These are phyloP conservation scores for Bugula neritina DNA, from an alignment of 2,888 invertebrate species.

Conservation along the genomic window DNA sequence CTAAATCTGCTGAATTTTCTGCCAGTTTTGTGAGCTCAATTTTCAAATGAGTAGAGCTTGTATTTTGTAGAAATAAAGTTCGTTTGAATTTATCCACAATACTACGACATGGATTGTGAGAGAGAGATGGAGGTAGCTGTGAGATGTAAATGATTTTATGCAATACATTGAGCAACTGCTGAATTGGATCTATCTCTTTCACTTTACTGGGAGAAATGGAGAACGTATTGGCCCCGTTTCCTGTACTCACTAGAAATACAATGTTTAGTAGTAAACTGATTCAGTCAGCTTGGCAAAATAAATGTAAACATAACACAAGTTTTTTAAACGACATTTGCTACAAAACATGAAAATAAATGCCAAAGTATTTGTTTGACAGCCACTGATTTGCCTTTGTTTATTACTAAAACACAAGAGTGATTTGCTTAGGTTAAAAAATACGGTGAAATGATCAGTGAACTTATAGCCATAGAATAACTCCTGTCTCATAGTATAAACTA, in stretches of 20 bases:
- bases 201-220: constrained; percentile 48
- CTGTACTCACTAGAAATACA: constrained; percentile 14
- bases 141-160: constrained; percentile 52
- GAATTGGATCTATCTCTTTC: constrained; percentile 51
- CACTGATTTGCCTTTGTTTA: too few species aligned
- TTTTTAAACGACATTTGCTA: too few species aligned
- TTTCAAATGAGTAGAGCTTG: constrained; percentile 46
- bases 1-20: constrained; percentile 35
- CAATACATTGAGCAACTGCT: constrained; percentile 48
- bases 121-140: constrained; percentile 49
- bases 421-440: too few species aligned
- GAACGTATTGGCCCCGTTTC: constrained; percentile 30
- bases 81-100: constrained; percentile 50
- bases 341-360: too few species aligned
- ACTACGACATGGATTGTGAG: constrained; percentile 42
- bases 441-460: too few species aligned
- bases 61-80: constrained; percentile 46
- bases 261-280: too few species aligned
- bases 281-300: too few species aligned
- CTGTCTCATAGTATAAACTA: too few species aligned
- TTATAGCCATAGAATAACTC: too few species aligned
- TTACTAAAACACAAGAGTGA: too few species aligned
- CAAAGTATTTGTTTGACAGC: too few species aligned
- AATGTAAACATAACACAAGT: too few species aligned
- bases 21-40: constrained; percentile 49